A percentile compares a stretch with the other conserved stretches of the same genome.
phyloP scores from a whole-genome alignment of 2,888 invertebrate genomes.

The Anthophora plumipes region DNA sequence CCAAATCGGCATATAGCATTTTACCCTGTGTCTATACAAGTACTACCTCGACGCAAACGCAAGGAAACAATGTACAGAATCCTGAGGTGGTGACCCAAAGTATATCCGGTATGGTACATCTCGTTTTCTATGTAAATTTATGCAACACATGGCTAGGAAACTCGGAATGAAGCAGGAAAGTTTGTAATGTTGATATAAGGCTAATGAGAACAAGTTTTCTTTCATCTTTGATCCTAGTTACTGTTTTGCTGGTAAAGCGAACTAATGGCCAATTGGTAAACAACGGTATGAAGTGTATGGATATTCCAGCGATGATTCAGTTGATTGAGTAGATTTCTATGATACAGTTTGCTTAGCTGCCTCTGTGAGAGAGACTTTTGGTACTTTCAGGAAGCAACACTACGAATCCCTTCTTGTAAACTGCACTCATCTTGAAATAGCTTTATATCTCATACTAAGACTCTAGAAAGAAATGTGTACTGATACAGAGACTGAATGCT shows the following conservation, averaged over 20 bases:
- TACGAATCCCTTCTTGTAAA: too few species aligned
- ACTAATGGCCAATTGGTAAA: not conserved
- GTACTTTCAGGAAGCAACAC: too few species aligned
- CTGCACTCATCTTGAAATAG: too few species aligned
- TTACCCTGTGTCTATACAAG: conserved; percentile 90
- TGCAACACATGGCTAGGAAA: not conserved
- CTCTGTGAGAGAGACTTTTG: too few species aligned
- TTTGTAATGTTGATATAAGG: not conserved
- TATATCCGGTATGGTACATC: conserved; percentile 74
- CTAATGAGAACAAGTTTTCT: not conserved
- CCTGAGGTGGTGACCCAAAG: conserved; percentile 74
- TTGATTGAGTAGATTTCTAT: too few species aligned
- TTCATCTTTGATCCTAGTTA: not conserved
- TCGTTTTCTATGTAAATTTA: not conserved
- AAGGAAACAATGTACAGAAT: conserved; percentile 75
- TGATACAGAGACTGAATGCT: too few species aligned
- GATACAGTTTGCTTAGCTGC: too few species aligned
- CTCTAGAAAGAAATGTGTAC: too few species aligned
- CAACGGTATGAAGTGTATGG: not conserved
- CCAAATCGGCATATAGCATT: conserved; percentile 91
- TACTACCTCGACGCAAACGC: conserved; percentile 86
- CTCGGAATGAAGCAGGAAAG: not conserved
- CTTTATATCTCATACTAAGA: too few species aligned
- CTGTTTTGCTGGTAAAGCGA: too few species aligned
- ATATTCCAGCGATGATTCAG: too few species aligned